Evolutionary conservation across 1,140 invertebrate genomes (phyloP).

Genomic region (Drosophila rufa): DNA sequence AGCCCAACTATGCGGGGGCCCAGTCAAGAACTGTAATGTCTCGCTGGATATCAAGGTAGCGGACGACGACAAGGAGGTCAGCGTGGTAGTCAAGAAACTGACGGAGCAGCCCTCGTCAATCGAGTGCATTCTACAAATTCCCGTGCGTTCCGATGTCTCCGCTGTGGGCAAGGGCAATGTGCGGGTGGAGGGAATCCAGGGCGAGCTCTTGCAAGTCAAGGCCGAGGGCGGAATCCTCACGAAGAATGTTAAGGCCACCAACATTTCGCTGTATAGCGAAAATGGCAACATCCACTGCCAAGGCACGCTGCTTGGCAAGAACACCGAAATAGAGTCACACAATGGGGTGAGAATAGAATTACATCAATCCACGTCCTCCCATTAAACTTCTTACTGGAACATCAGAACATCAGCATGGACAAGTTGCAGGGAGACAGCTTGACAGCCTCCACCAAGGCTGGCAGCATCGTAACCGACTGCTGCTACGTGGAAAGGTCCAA

Average conservation of each 20-base stretch:
- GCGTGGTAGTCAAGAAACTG: conserved; percentile 57
- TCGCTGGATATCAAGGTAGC: conserved; percentile 51
- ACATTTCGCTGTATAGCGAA: conserved; percentile 56
- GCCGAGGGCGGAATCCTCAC: conserved; percentile 59
- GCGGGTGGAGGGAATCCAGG: conserved; percentile 56
- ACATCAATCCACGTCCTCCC: no score
- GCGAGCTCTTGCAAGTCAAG: conserved; percentile 59
- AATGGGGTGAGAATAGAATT: conserved; percentile 55
- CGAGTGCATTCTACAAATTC: conserved; percentile 66
- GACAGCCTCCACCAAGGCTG: conserved; percentile 60
- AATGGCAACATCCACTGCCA: conserved; percentile 68
- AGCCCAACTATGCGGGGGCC: conserved; percentile 59
- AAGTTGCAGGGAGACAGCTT: conserved; percentile 77
- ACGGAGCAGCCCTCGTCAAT: conserved; percentile 32
- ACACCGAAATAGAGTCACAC: conserved; percentile 59
- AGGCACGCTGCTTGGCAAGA: conserved; percentile 66
- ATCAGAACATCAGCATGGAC: conserved; percentile 67
- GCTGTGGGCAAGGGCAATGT: conserved; percentile 47
- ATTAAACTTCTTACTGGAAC: not conserved
- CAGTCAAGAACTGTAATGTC: conserved; percentile 52
- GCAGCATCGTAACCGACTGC: conserved; percentile 69
- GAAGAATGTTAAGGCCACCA: conserved; percentile 64
- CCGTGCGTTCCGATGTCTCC: conserved; percentile 60
- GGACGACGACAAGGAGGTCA: conserved; percentile 65
- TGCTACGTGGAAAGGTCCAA: conserved; percentile 80